These are phyloP conservation scores for Drosophila miranda DNA, from an alignment of 1,140 invertebrate genomes.

Conservation along the genomic window DNA sequence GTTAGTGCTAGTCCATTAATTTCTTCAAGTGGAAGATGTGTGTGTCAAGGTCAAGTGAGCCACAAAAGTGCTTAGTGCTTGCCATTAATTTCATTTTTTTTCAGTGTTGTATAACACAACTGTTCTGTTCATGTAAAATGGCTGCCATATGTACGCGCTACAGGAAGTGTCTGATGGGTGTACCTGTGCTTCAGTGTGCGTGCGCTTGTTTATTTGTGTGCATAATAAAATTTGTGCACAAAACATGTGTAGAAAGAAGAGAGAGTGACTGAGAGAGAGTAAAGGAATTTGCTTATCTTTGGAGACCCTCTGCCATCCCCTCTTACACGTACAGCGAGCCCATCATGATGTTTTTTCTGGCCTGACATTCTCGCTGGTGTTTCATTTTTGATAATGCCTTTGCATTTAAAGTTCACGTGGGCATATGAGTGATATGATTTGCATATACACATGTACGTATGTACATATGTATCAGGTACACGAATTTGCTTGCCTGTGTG, in stretches of 20 bases:
- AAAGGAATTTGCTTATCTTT: conserved; percentile 73
- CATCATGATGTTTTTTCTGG: conserved; percentile 31
- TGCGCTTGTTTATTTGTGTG: conserved; percentile 62
- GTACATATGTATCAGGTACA: not conserved
- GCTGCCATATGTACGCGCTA: conserved; percentile 60
- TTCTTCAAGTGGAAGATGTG: no score
- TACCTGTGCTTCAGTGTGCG: not conserved
- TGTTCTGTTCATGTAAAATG: conserved; percentile 44
- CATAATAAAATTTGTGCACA: conserved; percentile 74
- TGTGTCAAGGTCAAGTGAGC: conserved; percentile 23
- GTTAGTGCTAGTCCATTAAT: no score
- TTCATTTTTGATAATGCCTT: conserved; percentile 77
- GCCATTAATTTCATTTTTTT: conserved; percentile 31
- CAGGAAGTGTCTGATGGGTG: conserved; percentile 4
- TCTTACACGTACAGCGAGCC: not conserved
- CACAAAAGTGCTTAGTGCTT: conserved; percentile 17
- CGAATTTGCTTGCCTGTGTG: conserved; percentile 22
- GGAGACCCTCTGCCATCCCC: conserved; percentile 43
- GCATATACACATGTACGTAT: conserved; percentile 48
- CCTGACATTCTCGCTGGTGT: conserved; percentile 75
- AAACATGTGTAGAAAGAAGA: conserved; percentile 63
- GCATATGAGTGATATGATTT: conserved; percentile 77
- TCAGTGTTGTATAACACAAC: conserved; percentile 38
- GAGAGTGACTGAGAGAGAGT: conserved; percentile 35
- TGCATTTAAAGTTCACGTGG: conserved; percentile 58